Base-by-base conservation (phyloP, 2,113 vertebrate genomes). In the Istiophorus platypterus region DNA sequence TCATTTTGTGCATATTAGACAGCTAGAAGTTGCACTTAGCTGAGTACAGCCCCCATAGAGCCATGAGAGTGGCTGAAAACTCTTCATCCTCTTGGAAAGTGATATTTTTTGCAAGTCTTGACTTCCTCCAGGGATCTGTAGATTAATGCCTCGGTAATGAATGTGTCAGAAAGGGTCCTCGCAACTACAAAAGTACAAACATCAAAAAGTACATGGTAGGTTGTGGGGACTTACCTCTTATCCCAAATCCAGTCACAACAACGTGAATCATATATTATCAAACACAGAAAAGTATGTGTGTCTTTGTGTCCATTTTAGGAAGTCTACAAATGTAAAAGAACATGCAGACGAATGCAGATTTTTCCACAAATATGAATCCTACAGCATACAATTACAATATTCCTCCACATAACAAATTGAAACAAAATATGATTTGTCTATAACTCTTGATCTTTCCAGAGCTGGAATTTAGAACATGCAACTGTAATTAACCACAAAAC, bases 401-500 rank as follows among this genome's bases (percentile, higher is more conserved):
- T 76, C 10, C 18, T 65, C 42, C 22, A 73, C 10, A 26, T 24
- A 42, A 41, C 66, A 76, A n/a, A 31, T n/a, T 75, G 72, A 62
- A 80, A 58, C 29, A 51, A 71, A 66, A 80, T 37, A 76, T 47
- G 29, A 72, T 62, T 57, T 7, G n/a, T 68, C 49, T 84, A 52
- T 62, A 81, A 76, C 62, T 54, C 51, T 71, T 82, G 63, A 78
- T 87, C 51, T 85, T 68, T 62, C 82, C 52, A 51, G 26, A 75
- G 64, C 45, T 71, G 7, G 45, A 68, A 79, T 87, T 64, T 57
- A 42, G 29, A 82, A 41, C 34, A 83, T 59, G 61, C 51, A 78
- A 78, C 83, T 84, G 54, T 87, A 84, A 91, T 63, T 88, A 71
- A 88, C 85, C 82, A 64, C 85, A 89, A 73, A 89, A 68, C 47